A percentile compares a stretch with the other conserved stretches of the same genome.
Conservation (phyloP, 2,888 invertebrate genomes). For the Ophioninae sp. region DNA sequence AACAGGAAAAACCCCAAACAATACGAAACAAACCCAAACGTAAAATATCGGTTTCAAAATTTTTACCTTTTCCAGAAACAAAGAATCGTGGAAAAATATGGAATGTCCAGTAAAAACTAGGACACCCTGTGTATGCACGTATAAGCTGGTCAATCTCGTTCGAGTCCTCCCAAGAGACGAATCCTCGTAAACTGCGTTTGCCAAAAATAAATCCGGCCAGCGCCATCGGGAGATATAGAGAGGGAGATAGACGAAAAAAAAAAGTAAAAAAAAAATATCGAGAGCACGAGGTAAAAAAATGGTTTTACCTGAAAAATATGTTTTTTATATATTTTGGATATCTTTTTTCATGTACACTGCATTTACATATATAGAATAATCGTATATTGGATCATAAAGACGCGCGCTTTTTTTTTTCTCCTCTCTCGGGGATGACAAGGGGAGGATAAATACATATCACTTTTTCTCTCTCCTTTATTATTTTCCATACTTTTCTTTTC, state of each 20-base stretch:
- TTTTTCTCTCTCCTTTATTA: constrained; percentile 14
- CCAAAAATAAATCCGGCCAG: constrained; percentile 42
- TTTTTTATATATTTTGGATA: constrained; percentile 76
- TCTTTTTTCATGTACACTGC: constrained; percentile 73
- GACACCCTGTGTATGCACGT: not conserved
- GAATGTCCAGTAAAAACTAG: not conserved
- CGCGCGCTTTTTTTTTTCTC: constrained; percentile 35
- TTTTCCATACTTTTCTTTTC: not conserved
- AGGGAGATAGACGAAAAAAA: constrained; percentile 29
- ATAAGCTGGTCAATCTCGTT: constrained; percentile 55
- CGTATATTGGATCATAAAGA: constrained; percentile 51
- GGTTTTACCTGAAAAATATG: constrained; percentile 77
- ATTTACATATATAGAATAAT: constrained; percentile 72
- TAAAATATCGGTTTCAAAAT: too few relatives aligned
- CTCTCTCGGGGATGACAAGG: constrained; percentile 25
- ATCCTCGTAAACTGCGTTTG: constrained; percentile 52
- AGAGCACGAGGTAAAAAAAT: not conserved
- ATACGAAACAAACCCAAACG: too few relatives aligned
- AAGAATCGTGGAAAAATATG: not conserved
- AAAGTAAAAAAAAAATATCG: constrained; percentile 30
- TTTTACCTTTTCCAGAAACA: too few relatives aligned
- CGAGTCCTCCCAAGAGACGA: constrained; percentile 47
- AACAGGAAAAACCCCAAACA: too few relatives aligned
- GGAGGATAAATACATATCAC: constrained; percentile 43
- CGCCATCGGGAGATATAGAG: constrained; percentile 11